Conservation (phyloP, 1,140 invertebrate genomes). For the Brachionus koreanus region DNA sequence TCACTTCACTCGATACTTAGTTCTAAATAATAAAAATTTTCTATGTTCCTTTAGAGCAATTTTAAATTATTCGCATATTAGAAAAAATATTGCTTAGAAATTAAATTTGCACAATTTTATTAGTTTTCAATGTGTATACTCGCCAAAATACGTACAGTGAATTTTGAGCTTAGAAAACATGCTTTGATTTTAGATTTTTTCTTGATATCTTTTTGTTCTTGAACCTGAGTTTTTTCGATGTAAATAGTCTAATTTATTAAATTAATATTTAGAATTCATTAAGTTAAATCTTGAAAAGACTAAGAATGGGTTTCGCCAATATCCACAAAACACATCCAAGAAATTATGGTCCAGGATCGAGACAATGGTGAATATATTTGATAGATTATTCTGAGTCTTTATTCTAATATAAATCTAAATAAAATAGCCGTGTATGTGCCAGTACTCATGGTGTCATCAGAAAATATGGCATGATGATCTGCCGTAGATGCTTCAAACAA, state of each 20-base stretch:
- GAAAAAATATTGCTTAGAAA: background rate
- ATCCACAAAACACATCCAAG: slow-evolving; percentile 94
- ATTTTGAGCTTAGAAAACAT: slow-evolving; percentile 31
- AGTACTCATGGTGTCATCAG: slow-evolving; percentile 94
- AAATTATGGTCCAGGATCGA: slow-evolving; percentile 91
- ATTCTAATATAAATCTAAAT: slow-evolving; percentile 49
- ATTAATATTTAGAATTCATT: slow-evolving; percentile 22
- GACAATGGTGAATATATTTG: slow-evolving; percentile 73
- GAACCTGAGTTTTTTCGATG: background rate
- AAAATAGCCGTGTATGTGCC: slow-evolving; percentile 81
- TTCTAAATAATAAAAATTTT: background rate
- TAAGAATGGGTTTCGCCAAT: slow-evolving; percentile 87
- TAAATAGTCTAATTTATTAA: background rate
- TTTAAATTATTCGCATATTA: background rate
- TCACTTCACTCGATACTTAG: background rate
- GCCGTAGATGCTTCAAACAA: slow-evolving; percentile 97
- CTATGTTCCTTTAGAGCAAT: background rate
- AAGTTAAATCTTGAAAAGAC: slow-evolving; percentile 4
- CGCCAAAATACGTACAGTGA: background rate
- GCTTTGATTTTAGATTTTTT: slow-evolving; percentile 9
- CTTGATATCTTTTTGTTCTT: background rate
- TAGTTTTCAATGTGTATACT: background rate
- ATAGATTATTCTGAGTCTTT: slow-evolving; percentile 36
- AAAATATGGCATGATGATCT: slow-evolving; percentile 95
- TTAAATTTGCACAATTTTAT: background rate